Evolutionary conservation across 1,140 invertebrate genomes (phyloP), one percentile per base, ranked within the genome.

Genomic region (Penaeus indicus): DNA sequence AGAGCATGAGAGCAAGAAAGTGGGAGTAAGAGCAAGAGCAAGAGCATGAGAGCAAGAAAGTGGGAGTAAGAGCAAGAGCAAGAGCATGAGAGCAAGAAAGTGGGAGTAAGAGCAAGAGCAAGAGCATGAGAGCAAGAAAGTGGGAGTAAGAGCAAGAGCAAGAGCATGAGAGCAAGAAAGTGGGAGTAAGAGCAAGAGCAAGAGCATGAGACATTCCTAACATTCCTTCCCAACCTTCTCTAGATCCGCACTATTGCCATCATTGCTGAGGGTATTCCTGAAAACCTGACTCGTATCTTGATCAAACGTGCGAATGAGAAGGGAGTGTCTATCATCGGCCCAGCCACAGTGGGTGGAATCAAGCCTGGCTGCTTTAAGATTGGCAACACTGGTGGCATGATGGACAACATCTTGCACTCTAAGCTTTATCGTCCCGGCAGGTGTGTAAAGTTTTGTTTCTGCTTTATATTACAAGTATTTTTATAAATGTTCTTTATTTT

Each of bases 321-420:
- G 92, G 94, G 95, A 54, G 97, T 99, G 1, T 95, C 95, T 8
- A 97, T 99, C 61, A 98, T 99, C 92, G 98, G 98, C 10, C 99
- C 99, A 0, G 99, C 99, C 1, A 99, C 99, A 0, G 99, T 99
- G 75, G 97, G 95, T 79, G 99, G 99, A 47, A 96, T 99, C 42
- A 99, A 99, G 92, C 99, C 99, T 0, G 99, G 99, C 1, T 99
- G 98, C 92, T 99, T 99, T 93, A 99, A 99, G 94, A 99, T 99
- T 91, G 99, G 99, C 63, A 99, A 99, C 93, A 99, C 99, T 19
- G 99, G 98, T 4, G 98, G 98, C 79, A 99, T 99, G 98, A 97
- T 99, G 95, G 99, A 99, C 92, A 99, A 99, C 92, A 99, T 99
- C 91, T 93, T 99, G 3, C 97, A 99, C 91, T 99, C 98, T 69